Evolutionary conservation across 1,140 invertebrate genomes (phyloP).

Genomic region (Pogonomyrmex californicus): DNA sequence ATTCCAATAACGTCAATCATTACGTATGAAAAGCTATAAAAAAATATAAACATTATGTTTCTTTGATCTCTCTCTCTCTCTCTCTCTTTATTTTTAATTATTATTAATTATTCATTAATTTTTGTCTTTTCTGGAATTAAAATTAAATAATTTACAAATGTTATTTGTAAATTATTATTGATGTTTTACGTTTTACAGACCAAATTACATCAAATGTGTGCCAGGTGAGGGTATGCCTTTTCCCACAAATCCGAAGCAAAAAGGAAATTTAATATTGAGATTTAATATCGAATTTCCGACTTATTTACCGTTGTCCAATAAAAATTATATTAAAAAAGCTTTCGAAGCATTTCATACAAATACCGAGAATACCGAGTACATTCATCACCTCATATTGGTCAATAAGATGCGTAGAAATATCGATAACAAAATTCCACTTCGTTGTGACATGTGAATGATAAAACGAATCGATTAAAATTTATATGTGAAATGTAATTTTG

Average conservation of each 20-base stretch:
- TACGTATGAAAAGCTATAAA: conserved; percentile 81
- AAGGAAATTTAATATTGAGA: conserved; percentile 87
- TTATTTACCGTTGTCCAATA: conserved; percentile 86
- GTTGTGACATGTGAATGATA: conserved; percentile 56
- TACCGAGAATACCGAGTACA: conserved; percentile 78
- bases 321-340: conserved; percentile 85
- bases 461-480: conserved; percentile 48
- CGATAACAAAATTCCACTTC: conserved; percentile 69
- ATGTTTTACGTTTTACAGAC: conserved; percentile 80
- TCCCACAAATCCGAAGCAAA: conserved; percentile 84
- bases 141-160: not conserved
- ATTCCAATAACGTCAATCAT: conserved; percentile 91
- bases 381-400: conserved; percentile 85
- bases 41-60: conserved; percentile 10
- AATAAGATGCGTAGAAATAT: conserved; percentile 81
- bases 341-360: conserved; percentile 80
- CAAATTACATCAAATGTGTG: conserved; percentile 89
- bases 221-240: conserved; percentile 89
- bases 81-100: not conserved
- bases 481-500: conserved; percentile 38
- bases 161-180: conserved; percentile 24
- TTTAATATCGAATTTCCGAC: conserved; percentile 88
- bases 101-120: not conserved
- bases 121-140: not conserved
- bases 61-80: conserved; percentile 5